Evolutionary conservation across 2,113 vertebrate genomes (phyloP), one percentile per base, ranked within the genome.

Genomic region (Haliaeetus leucogaster): DNA sequence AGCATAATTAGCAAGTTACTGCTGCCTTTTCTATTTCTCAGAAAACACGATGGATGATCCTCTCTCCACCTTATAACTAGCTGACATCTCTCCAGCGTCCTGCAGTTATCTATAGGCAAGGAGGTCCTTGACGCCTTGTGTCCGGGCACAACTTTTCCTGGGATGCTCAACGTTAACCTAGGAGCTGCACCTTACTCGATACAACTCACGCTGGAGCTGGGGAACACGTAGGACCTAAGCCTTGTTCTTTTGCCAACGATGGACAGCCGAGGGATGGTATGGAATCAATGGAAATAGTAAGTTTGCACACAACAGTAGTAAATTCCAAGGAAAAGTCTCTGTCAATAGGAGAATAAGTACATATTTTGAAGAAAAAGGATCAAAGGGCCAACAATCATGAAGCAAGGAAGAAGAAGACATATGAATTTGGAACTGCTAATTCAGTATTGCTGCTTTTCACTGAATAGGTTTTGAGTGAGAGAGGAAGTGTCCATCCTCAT

Each of bases 151-250:
- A 5, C 25, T 66, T 55, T 29, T 30, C 11, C 32, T 61, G 15
- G 21, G 20, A 11, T 59, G 14, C 23, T 70, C 9, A 53, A 1
- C 16, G 19, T 19, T 23, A 62, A 42, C 16, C 22, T 30, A 30
- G 10, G 17, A 78, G 32, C 11, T 48, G 7, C 30, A n/a, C 20
- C 40, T 76, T 13, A 16, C 27, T 38, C 1, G 0, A 7, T 56
- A 20, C 4, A 73, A 27, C n/a, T 83, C 23, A 9, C 14, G 7
- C 18, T 65, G 56, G 29, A 56, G 5, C 34, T 72, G 66, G 32
- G 40, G 16, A 63, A 36, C 15, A 15, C 0, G 0, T 29, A 50
- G 19, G 36, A 56, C 13, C 2, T 9, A 48, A 66, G 5, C 2
- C 4, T 8, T 20, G 5, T 23, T 52, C 38, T 52, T 78, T 45